Evolutionary conservation across 2,113 vertebrate genomes (phyloP).

Genomic region (Peromyscus californicus): DNA sequence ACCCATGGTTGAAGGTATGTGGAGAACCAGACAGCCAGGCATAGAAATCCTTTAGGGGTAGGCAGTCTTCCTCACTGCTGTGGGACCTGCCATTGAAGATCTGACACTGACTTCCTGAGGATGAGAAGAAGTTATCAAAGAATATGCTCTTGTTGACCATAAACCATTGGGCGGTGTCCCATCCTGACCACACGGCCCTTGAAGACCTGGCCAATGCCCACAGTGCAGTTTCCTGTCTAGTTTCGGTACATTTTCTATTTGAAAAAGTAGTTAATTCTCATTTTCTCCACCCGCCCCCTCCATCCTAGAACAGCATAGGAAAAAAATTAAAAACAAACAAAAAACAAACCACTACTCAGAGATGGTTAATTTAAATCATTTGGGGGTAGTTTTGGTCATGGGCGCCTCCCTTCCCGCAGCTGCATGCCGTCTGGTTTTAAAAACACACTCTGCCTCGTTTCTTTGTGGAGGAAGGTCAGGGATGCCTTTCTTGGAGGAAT

Average conservation of each 20-base stretch:
- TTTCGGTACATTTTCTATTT: background rate
- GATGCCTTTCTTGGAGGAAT: background rate
- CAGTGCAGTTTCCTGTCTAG: background rate
- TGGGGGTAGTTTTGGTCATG: background rate
- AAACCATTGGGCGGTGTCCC: background rate
- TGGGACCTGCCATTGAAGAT: background rate
- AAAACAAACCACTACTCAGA: background rate
- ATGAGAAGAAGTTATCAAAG: background rate
- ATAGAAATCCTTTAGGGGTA: background rate
- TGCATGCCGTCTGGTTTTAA: background rate
- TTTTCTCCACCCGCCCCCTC: background rate
- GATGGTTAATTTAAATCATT: slow-evolving; percentile 17
- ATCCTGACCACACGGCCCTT: background rate
- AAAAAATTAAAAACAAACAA: background rate
- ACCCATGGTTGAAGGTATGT: background rate
- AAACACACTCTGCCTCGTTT: background rate
- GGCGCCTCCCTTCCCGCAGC: no score
- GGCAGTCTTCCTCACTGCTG: background rate
- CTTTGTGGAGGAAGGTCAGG: slow-evolving; percentile 9
- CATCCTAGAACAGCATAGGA: background rate
- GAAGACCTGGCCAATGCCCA: background rate
- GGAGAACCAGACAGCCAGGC: no score
- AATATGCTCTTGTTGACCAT: background rate
- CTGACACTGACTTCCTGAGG: background rate
- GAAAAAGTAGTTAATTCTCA: background rate